These are phyloP conservation scores for Marmota flaviventris DNA, from an alignment of 2,113 vertebrate species.

Conservation along the genomic window DNA sequence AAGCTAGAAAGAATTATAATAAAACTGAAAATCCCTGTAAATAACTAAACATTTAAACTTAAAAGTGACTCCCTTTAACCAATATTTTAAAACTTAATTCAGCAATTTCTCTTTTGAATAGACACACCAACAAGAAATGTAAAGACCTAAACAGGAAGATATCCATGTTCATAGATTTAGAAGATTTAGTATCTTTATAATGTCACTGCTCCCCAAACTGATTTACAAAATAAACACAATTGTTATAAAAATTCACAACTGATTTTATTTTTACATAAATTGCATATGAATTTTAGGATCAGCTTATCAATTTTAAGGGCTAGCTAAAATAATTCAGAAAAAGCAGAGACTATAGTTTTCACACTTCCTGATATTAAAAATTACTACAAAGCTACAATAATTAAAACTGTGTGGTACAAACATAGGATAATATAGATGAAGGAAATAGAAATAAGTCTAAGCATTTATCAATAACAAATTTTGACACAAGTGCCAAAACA, in stretches of 20 bases:
- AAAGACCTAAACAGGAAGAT: not conserved
- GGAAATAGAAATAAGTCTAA: not conserved
- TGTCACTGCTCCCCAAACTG: not conserved
- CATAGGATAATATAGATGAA: not conserved
- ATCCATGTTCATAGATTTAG: not conserved
- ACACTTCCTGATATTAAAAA: not conserved
- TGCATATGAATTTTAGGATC: not conserved
- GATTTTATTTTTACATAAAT: not conserved
- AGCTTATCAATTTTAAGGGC: not conserved
- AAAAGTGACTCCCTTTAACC: not conserved
- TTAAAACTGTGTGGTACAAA: not conserved
- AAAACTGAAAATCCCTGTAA: conserved; percentile 37
- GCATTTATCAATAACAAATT: not conserved
- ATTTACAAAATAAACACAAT: conserved; percentile 23
- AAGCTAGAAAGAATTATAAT: not conserved
- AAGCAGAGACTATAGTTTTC: not conserved
- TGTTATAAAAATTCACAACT: not conserved
- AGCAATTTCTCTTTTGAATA: conserved; percentile 53
- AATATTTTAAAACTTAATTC: conserved; percentile 1
- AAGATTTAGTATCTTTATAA: not conserved
- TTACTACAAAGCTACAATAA: not conserved
- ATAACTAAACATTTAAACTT: conserved; percentile 46
- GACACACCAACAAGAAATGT: not conserved
- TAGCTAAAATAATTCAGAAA: conserved; percentile 27
- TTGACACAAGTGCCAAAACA: not conserved